These are phyloP conservation scores for Plagiodera versicolora DNA, from an alignment of 2,888 invertebrate species.

Conservation along the genomic window DNA sequence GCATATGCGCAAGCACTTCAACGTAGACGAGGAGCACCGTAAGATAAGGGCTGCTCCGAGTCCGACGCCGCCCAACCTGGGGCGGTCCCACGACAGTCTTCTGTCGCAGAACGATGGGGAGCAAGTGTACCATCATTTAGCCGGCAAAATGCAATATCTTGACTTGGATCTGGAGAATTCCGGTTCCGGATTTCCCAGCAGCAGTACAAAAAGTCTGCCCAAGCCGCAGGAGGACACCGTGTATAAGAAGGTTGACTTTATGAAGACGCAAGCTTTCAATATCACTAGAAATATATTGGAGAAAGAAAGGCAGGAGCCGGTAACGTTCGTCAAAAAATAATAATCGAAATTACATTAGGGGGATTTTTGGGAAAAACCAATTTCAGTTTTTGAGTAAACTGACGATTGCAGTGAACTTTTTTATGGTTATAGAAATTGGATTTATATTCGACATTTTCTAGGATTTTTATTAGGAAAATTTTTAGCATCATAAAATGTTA, in stretches of 20 bases:
- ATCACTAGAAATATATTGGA: conserved; percentile 80
- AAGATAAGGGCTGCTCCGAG: conserved; percentile 58
- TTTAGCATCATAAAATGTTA: too few species aligned
- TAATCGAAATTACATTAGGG: too few species aligned
- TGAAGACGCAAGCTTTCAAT: conserved; percentile 92
- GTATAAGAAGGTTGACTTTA: conserved; percentile 91
- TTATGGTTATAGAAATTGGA: too few species aligned
- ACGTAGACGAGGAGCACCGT: conserved; percentile 47
- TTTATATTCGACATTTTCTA: too few species aligned
- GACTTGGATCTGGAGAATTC: conserved; percentile 74
- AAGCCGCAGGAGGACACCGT: conserved; percentile 59
- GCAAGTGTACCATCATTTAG: conserved; percentile 40
- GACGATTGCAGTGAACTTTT: too few species aligned
- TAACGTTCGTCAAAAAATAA: conserved; percentile 45
- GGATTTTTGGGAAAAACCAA: too few species aligned
- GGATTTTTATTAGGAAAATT: too few species aligned
- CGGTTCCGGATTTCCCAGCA: conserved; percentile 19
- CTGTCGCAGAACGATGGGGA: conserved; percentile 37
- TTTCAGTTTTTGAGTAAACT: too few species aligned
- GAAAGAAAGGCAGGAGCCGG: conserved; percentile 60
- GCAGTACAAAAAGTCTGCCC: conserved; percentile 26
- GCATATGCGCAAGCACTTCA: conserved; percentile 50
- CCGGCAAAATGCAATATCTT: conserved; percentile 71
- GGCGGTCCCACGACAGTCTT: conserved; percentile 49
- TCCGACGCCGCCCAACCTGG: conserved; percentile 55